These are phyloP conservation scores for Eulemur rubriventer DNA, from an alignment of 2,797 vertebrate species.

Conservation along the genomic window DNA sequence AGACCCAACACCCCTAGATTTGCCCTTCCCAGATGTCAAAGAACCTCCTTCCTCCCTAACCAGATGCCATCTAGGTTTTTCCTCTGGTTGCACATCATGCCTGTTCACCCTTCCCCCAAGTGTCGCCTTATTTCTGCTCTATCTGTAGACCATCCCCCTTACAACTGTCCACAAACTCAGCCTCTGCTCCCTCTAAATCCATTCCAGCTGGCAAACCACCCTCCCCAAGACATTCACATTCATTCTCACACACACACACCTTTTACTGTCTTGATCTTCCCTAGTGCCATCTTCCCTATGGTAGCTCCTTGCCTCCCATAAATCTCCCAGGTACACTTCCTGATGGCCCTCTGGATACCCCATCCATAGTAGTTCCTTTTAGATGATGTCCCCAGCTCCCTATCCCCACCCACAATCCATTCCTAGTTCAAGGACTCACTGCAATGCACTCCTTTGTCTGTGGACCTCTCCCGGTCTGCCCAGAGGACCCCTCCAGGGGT, in stretches of 20 bases:
- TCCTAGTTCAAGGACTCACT: background rate
- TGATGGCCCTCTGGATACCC: background rate
- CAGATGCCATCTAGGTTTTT: background rate
- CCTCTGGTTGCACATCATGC: background rate
- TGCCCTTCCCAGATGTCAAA: background rate
- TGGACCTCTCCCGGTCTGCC: background rate
- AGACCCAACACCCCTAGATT: too few relatives aligned
- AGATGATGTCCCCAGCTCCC: too few relatives aligned
- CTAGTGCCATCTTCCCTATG: background rate
- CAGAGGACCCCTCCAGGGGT: background rate
- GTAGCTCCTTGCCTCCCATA: background rate
- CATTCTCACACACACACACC: too few relatives aligned
- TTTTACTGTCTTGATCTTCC: background rate
- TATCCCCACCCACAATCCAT: background rate
- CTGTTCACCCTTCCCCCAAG: background rate
- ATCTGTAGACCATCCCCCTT: background rate
- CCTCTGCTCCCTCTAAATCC: background rate
- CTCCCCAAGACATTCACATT: too few relatives aligned
- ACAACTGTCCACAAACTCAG: background rate
- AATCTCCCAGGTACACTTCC: background rate
- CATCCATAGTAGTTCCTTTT: background rate
- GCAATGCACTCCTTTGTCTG: background rate
- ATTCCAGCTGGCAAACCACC: background rate
- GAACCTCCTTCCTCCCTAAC: background rate
- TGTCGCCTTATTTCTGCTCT: background rate